Percentiles rank a stretch among this genome's conserved stretches.
Evolutionary conservation across 2,888 invertebrate species (phyloP).

Genomic region (Eupithecia insigniata): DNA sequence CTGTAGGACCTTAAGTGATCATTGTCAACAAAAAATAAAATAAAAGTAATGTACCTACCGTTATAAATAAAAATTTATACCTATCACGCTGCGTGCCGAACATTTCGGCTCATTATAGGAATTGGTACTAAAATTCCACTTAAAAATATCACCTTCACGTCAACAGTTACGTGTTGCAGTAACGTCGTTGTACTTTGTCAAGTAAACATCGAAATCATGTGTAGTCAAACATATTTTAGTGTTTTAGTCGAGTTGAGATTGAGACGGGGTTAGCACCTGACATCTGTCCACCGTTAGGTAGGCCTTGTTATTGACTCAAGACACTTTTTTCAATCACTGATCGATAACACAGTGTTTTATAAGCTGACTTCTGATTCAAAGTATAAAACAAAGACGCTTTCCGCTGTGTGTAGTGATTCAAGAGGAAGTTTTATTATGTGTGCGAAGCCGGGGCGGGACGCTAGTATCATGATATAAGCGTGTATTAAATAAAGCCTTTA

Average conservation of each 20-base stretch:
- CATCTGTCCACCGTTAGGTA: background rate
- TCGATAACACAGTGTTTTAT: background rate
- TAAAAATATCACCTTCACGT: conserved; percentile 24
- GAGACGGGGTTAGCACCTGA: background rate
- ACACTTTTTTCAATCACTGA: background rate
- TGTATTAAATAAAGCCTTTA: too few relatives aligned
- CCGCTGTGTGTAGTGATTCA: too few relatives aligned
- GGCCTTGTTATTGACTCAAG: background rate
- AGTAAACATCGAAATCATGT: conserved; percentile 7
- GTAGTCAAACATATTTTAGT: conserved; percentile 2
- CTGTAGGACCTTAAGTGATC: background rate
- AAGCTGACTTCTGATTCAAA: too few relatives aligned
- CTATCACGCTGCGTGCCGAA: conserved; percentile 22
- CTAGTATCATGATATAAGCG: too few relatives aligned
- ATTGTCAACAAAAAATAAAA: conserved; percentile 8
- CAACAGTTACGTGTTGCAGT: conserved; percentile 35
- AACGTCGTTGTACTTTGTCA: conserved; percentile 22
- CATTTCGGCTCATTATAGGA: conserved; percentile 41
- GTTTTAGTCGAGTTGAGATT: conserved; percentile 18
- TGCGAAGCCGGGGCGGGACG: too few relatives aligned
- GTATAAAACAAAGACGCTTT: too few relatives aligned
- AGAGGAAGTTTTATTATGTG: too few relatives aligned
- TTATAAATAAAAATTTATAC: conserved; percentile 20
- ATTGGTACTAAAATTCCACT: conserved; percentile 18
- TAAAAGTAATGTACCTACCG: conserved; percentile 12